Evolutionary conservation across 1,140 invertebrate species (phyloP).

Genomic region (Drosophila teissieri): DNA sequence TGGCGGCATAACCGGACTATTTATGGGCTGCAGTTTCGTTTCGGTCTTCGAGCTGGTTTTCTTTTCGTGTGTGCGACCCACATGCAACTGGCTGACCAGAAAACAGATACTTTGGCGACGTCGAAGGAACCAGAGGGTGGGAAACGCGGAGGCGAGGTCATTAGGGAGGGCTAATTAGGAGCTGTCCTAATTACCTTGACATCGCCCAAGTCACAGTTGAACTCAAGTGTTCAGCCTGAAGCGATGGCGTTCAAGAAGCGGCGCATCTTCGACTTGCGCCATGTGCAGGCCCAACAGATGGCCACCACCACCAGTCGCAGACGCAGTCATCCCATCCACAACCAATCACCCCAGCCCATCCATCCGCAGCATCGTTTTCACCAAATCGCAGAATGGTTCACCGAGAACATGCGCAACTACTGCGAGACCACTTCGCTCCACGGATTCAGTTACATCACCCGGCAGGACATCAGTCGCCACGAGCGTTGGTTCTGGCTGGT

Average conservation of each 20-base stretch:
- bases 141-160: slow-evolving; percentile 23
- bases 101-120: slow-evolving; percentile 60
- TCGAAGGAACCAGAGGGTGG: slow-evolving; percentile 12
- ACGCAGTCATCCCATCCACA: slow-evolving; percentile 2
- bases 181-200: slow-evolving; percentile 14
- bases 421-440: slow-evolving; percentile 85
- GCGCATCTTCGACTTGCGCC: slow-evolving; percentile 63
- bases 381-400: slow-evolving; percentile 60
- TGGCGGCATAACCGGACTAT: slow-evolving; percentile 88
- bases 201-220: slow-evolving; percentile 7
- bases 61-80: slow-evolving; percentile 82
- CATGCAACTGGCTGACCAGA: slow-evolving; percentile 72
- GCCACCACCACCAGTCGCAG: not conserved
- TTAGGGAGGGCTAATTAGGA: slow-evolving; percentile 59
- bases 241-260: slow-evolving; percentile 71
- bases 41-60: slow-evolving; percentile 88
- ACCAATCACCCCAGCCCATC: not conserved
- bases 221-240: not conserved
- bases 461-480: slow-evolving; percentile 59
- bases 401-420: slow-evolving; percentile 80
- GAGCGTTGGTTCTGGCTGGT: slow-evolving; percentile 85
- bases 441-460: slow-evolving; percentile 81
- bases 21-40: slow-evolving; percentile 89
- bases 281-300: slow-evolving; percentile 57
- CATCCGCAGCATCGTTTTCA: slow-evolving; percentile 8